phyloP scores from a whole-genome alignment of 1,140 invertebrate genomes.

The Zeugodacus cucurbitae region DNA sequence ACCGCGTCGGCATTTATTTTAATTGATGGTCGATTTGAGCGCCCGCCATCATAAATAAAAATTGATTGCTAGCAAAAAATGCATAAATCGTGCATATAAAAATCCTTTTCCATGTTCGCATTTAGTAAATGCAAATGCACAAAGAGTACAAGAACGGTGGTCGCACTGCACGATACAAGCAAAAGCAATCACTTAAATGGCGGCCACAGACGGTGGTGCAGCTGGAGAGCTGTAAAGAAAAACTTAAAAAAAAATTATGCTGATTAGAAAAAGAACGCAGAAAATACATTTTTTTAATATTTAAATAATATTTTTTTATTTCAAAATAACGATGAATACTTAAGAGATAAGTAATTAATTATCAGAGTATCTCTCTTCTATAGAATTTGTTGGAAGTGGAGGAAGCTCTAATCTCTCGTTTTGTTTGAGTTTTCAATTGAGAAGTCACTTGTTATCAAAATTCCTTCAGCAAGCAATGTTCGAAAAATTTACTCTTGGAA shows the following conservation, averaged over 20 bases:
- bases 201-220: background rate
- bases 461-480: no score
- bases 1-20: background rate
- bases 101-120: background rate
- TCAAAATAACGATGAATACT: no score
- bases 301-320: no score
- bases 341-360: no score
- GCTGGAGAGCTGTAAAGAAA: no score
- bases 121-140: background rate
- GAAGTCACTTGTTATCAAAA: no score
- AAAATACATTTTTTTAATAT: background rate
- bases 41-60: conserved; percentile 25
- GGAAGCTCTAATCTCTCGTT: no score
- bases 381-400: no score
- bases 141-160: background rate
- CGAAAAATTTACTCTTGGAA: no score
- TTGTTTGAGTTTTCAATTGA: no score
- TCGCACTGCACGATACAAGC: background rate
- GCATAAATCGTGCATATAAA: background rate
- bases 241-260: no score
- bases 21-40: conserved; percentile 34
- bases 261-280: background rate
- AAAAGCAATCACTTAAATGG: background rate
- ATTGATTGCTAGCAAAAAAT: conserved; percentile 36
- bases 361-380: no score